These are phyloP conservation scores for Sturmia bella DNA, from an alignment of 2,888 invertebrate genomes.

Conservation along the genomic window DNA sequence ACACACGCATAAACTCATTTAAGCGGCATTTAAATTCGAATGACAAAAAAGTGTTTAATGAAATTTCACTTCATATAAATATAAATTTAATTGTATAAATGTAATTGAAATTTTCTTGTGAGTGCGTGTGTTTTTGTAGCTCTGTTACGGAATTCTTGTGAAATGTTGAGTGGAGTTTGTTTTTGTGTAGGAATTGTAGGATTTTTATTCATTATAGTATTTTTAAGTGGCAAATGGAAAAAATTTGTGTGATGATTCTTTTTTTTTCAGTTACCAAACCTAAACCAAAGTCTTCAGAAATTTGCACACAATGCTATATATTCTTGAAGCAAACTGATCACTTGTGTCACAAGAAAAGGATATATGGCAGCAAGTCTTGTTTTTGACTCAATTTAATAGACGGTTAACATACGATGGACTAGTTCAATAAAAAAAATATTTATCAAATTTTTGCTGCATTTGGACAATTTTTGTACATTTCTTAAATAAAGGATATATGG, in stretches of 20 bases:
- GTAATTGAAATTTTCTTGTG: slow-evolving; percentile 59
- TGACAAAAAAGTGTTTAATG: slow-evolving; percentile 56
- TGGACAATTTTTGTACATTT: too few relatives aligned
- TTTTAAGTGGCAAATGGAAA: slow-evolving; percentile 20
- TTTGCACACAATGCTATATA: too few relatives aligned
- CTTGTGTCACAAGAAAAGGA: too few relatives aligned
- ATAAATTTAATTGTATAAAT: slow-evolving; percentile 64
- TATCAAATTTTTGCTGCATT: too few relatives aligned
- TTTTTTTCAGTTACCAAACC: neutral
- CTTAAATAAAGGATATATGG: too few relatives aligned
- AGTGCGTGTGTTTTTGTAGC: slow-evolving; percentile 4
- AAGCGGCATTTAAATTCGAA: neutral
- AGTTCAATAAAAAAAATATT: too few relatives aligned
- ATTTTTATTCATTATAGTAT: slow-evolving; percentile 18
- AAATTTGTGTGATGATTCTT: neutral
- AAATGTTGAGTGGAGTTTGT: neutral
- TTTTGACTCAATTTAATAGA: too few relatives aligned
- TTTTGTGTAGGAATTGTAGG: neutral
- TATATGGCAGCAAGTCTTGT: too few relatives aligned
- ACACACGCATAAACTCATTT: neutral
- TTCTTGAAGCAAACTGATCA: too few relatives aligned
- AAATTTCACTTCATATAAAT: slow-evolving; percentile 43
- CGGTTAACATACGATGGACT: too few relatives aligned
- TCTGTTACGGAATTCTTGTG: slow-evolving; percentile 28
- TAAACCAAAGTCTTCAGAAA: too few relatives aligned